Base-by-base conservation (phyloP, 2,113 vertebrate genomes). In the Chamaetylas fuelleborni region DNA sequence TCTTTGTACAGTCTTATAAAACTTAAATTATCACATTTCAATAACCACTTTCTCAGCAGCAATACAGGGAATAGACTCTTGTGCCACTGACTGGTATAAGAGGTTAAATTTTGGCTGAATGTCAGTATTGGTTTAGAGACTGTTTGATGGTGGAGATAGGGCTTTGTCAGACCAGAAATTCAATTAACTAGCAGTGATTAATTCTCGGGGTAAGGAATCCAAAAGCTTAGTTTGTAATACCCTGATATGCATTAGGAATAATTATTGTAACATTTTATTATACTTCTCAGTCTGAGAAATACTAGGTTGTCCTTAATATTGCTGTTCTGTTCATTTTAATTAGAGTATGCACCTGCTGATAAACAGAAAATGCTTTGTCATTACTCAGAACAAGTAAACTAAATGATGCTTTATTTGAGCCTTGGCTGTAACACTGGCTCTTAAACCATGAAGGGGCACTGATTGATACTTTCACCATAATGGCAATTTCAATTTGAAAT, bases 121-220 rank as follows among this genome's bases (percentile, higher is more conserved):
- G 61, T 86, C 76, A 76, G 9, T 70, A 47, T 83, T 74, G 64
- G 4, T 86, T 97, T 90, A 88, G 66, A 94, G 54, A 66, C 45
- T 66, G 3, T 43, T 69, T 76, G 73, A 93, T 45, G 80, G 29
- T 88, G 38, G 78, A 96, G 87, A 91, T 38, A 43, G 64, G 40
- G 76, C 15, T 94, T 96, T 94, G 81, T 88, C 57, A 94, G 80
- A 89, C 72, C 69, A 95, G 53, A 50, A 86, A 92, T 91, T 95
- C 58, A 93, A 91, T 96, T 96, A 97, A 96, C 54, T 56, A 71
- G 22, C 3, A 60, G 62, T 81, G 42, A 92, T 94, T 96, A 97
- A 82, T 95, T 96, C 69, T 83, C 69, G 79, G 36, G 70, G 42
- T 73, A 88, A 96, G 43, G 42, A 67, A 91, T 92, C 57, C 19